These are phyloP conservation scores for Kryptopterus vitreolus DNA, from an alignment of 2,797 vertebrate genomes.

Conservation along the genomic window DNA sequence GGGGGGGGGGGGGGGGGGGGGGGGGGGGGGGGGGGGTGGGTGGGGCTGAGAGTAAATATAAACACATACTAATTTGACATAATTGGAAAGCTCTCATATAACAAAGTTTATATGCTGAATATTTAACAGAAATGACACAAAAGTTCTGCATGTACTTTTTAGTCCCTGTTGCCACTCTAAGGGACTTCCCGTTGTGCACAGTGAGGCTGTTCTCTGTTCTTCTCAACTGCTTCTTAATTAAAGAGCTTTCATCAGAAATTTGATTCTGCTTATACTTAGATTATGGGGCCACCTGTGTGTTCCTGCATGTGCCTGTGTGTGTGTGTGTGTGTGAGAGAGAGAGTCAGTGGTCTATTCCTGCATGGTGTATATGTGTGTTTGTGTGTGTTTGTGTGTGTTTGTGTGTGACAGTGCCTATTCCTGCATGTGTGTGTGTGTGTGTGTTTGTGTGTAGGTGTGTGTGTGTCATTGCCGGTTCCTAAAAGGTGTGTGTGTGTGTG, in stretches of 20 bases:
- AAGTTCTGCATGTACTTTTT: background rate
- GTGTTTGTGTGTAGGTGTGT: too few relatives aligned
- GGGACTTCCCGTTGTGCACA: conserved; percentile 27
- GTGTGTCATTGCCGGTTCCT: too few relatives aligned
- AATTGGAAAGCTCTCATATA: background rate
- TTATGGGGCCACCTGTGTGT: conserved; percentile 8
- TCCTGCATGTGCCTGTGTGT: background rate
- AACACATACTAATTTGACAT: background rate
- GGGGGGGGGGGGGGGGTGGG: too few relatives aligned
- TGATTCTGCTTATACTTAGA: conserved; percentile 26
- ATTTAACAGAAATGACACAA: background rate
- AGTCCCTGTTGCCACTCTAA: background rate
- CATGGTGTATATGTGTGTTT: too few relatives aligned
- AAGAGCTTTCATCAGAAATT: conserved; percentile 64
- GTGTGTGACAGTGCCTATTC: too few relatives aligned
- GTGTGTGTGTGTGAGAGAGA: too few relatives aligned
- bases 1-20: too few relatives aligned
- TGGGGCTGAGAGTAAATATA: background rate
- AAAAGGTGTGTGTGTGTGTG: too few relatives aligned
- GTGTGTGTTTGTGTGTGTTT: too few relatives aligned
- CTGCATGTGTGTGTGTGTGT: too few relatives aligned
- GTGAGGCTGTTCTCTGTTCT: conserved; percentile 55
- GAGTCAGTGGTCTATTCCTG: too few relatives aligned
- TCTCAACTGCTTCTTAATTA: conserved; percentile 65
- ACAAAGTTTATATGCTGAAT: background rate